Base-by-base conservation (phyloP, 2,113 vertebrate genomes). In the Macquaria ambigua region DNA sequence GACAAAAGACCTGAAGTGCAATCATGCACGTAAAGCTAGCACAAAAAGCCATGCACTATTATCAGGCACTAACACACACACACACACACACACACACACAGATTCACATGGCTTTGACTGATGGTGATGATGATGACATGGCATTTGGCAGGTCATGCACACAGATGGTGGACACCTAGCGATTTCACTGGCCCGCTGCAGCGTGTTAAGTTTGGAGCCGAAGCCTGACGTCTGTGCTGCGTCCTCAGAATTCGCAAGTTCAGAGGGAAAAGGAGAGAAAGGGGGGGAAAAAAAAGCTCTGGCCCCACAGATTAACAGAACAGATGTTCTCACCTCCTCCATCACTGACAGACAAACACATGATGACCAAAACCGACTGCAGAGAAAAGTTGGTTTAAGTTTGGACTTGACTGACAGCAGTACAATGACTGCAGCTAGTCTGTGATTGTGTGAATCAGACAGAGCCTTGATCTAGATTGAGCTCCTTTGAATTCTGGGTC, bases 111-210 rank as follows among this genome's bases (percentile, higher is more conserved):
- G 58, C 75, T 85, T 85, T 88, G 93, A 95, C 80, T 90, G 91
- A 95, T 94, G 93, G 90, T 89, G 90, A 92, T 88, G 91, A 91
- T 77, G 82, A 85, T 89, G 90, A 91, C 90, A 90, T 78, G 86
- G 84, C 91, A 87, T 86, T 95, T 95, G 95, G 93, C 93, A 93
- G 93, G 94, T 94, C 94, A 93, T 81, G 83, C 81, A 66, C 91
- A 92, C 95, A 95, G 95, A 96, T 96, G 94, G 94, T 90, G 90
- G 93, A 90, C 90, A 91, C 94, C 94, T 87, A 86, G 83, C 59
- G 78, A 82, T 90, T 89, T 90, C 66, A 68, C 75, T 59, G 89
- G 86, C 89, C 89, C 62, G 11, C 91, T 81, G 89, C 85, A 71
- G 81, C 34, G 62, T 76, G 88, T 87, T 87, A 79, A 85, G 90